A percentile compares a stretch with the other conserved stretches of the same genome.
Conservation (phyloP, 2,797 vertebrate genomes). For the Muraenolepis orangiensis region DNA sequence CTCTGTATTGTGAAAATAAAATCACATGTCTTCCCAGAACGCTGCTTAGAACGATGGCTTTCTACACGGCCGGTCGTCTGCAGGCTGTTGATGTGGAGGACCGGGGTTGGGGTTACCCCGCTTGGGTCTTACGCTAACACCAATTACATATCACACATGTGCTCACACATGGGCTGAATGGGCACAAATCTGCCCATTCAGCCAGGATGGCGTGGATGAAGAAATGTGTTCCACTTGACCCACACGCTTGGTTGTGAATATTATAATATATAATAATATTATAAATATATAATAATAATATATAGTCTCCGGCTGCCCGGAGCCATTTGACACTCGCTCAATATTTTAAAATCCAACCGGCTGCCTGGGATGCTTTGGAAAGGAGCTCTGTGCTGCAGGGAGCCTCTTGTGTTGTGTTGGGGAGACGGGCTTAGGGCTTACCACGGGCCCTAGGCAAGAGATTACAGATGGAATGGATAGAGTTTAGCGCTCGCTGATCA, state of each 20-base stretch:
- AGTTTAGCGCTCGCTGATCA: slow-evolving; percentile 30
- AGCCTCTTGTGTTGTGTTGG: slow-evolving; percentile 31
- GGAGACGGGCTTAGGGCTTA: slow-evolving; percentile 44
- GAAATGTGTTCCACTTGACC: slow-evolving; percentile 59
- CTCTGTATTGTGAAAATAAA: not conserved
- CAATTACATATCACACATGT: too few relatives aligned
- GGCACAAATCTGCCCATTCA: not conserved
- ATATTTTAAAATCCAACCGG: slow-evolving; percentile 62
- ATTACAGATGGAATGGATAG: slow-evolving; percentile 47
- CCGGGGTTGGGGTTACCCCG: too few relatives aligned
- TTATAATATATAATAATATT: slow-evolving; percentile 45
- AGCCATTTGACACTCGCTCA: slow-evolving; percentile 63
- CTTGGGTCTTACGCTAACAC: not conserved
- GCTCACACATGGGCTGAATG: too few relatives aligned
- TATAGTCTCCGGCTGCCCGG: slow-evolving; percentile 42
- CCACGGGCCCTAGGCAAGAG: slow-evolving; percentile 51
- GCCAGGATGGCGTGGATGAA: slow-evolving; percentile 1
- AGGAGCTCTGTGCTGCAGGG: slow-evolving; percentile 45
- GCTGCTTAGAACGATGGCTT: not conserved
- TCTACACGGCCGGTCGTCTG: not conserved
- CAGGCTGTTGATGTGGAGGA: not conserved
- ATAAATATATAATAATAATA: slow-evolving; percentile 42
- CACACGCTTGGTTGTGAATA: slow-evolving; percentile 45
- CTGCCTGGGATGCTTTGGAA: slow-evolving; percentile 59
- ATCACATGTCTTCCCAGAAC: not conserved